Percentiles rank a stretch among this genome's conserved stretches.
Conservation (phyloP, 2,113 vertebrate species). For the Odocoileus hemionus region DNA sequence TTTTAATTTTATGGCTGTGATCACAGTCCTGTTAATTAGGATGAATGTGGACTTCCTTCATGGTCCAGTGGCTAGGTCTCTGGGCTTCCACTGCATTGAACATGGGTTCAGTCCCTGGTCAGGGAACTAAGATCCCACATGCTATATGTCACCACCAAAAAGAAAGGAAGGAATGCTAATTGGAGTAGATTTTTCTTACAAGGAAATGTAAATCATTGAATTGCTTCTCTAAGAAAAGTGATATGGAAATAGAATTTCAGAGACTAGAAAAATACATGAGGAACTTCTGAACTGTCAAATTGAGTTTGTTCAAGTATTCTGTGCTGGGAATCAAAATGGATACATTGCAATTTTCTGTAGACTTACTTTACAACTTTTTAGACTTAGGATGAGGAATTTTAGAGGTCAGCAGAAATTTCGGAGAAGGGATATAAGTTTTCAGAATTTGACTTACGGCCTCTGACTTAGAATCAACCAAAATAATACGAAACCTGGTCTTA, state of each 20-base stretch:
- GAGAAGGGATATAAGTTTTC: background rate
- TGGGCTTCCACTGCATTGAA: background rate
- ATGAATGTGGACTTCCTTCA: no score
- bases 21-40: background rate
- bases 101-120: background rate
- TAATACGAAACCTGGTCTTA: background rate
- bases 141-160: rapidly evolving
- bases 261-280: background rate
- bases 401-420: background rate
- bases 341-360: background rate
- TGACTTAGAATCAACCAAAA: background rate
- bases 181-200: background rate
- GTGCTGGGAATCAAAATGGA: background rate
- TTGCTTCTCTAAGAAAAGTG: background rate
- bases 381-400: background rate
- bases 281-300: background rate
- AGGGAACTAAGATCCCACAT: background rate
- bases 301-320: background rate
- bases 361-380: background rate
- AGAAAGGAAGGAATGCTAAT: background rate
- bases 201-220: background rate
- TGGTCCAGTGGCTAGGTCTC: background rate
- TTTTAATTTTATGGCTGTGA: rapidly evolving
- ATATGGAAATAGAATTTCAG: background rate
- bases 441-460: background rate